These are phyloP conservation scores for Saguinus midas DNA, from an alignment of 2,113 vertebrate genomes.

Conservation along the genomic window DNA sequence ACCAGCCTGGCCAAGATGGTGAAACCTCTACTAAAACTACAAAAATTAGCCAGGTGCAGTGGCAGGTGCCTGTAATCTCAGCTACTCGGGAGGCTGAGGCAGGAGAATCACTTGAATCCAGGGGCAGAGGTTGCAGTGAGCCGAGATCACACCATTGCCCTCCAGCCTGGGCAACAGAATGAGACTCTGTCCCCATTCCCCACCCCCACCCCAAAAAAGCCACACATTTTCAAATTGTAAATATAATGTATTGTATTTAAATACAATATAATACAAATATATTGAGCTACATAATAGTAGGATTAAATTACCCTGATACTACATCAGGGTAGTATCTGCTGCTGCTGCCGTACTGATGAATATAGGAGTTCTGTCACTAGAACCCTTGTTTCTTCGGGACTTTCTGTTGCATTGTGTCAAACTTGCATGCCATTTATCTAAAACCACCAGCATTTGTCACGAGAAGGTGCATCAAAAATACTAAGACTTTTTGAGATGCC, in stretches of 20 bases:
- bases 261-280: background rate
- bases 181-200: too few species aligned
- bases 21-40: too few species aligned
- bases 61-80: too few species aligned
- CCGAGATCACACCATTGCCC: too few species aligned
- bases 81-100: too few species aligned
- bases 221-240: background rate
- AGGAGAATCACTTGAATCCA: too few species aligned
- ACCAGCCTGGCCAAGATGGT: too few species aligned
- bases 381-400: background rate
- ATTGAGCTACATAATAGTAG: constrained; percentile 1
- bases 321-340: background rate
- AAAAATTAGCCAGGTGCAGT: too few species aligned
- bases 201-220: too few species aligned
- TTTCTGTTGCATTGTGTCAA: background rate
- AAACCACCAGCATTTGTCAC: constrained; percentile 33
- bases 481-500: background rate
- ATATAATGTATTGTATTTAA: constrained; percentile 21
- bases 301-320: background rate
- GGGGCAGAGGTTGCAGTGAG: too few species aligned
- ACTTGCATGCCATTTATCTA: background rate
- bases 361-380: constrained; percentile 16
- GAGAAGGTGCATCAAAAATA: background rate
- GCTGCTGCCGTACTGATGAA: background rate
- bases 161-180: too few species aligned